Evolutionary conservation across 2,888 invertebrate genomes (phyloP), one percentile per base, ranked within the genome.

Genomic region (Dinocampus coccinellae): DNA sequence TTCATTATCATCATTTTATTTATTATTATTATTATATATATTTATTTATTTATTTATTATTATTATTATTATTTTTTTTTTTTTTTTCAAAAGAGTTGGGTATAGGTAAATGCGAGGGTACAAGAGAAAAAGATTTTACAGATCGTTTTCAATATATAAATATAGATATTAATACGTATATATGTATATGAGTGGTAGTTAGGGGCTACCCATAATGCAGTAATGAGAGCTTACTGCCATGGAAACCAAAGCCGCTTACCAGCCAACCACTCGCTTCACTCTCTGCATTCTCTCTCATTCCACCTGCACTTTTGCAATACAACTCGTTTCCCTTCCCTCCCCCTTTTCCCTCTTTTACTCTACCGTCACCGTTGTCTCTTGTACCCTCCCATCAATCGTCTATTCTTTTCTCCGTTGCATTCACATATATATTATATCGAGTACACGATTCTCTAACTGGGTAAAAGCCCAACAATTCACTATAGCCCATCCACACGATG

Each of bases 161-260:
- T n/a, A n/a, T n/a, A n/a, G n/a, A n/a, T n/a, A n/a, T n/a, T n/a
- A n/a, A n/a, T n/a, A 57, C n/a, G 29, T 29, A 7, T 24, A 47
- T 47, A 47, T 47, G 24, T 82, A 82, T 85, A 84, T 81, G 81
- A 82, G 81, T 80, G 83, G 83, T 84, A 85, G 85, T 86, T 84
- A 82, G 84, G 82, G 85, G 84, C 82, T 83, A 80, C 82, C 84
- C 84, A 85, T 87, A 87, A 87, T 87, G 83, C 87, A 87, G 86
- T 87, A 87, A 87, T 87, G 87, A 87, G 86, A 84, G 85, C 86
- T 87, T 87, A 87, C 87, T 87, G 86, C 87, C 87, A 87, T 87
- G 87, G 87, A 86, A 87, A 87, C 87, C 85, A 87, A 87, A 87
- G 86, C 87, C 84, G 87, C 87, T 87, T 87, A 87, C 81, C n/a